Evolutionary conservation across 2,888 invertebrate species (phyloP), one percentile per base, ranked within the genome.

Genomic region (Agriotes lineatus): DNA sequence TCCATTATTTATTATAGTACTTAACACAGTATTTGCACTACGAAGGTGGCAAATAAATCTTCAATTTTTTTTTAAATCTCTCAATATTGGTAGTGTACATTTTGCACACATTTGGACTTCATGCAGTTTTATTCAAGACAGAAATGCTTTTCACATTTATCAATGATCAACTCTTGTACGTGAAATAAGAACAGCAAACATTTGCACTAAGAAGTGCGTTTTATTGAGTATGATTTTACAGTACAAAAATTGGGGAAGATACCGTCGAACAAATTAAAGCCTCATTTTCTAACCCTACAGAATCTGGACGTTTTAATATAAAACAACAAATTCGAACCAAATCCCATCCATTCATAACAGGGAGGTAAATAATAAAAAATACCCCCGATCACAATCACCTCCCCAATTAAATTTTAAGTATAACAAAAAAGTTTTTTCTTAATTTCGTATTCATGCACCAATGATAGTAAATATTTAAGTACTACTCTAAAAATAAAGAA

Each of bases 291-390:
- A 0, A 14, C 7, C 10, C 10, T n/a, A 45, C 18, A 52, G 33
- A 30, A 12, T 54, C 19, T 19, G 39, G 5, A 39, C 20, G 56
- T 57, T 57, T 57, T 57, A 57, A 57, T 57, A 57, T 57, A 57
- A 57, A 57, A 57, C 56, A 56, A 37, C 35, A 50, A n/a, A 22
- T n/a, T 30, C 39, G 10, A n/a, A 12, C 10, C 45, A 45, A n/a
- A 9, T 48, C n/a, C 16, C 12, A 16, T 1, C 42, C 12, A 48
- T 22, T 20, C 20, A 19, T 10, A 42, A 25, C 48, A 22, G 3
- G 12, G 48, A 22, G 9, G 48, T 14, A 48, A 48, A n/a, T 48
- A 48, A 48, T 48, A 48, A 48, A 45, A 48, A 25, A 19, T 20
- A n/a, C 12, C 7, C 22, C 12, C 5, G 6, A 45, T 22, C 48